Percentiles rank a stretch among this genome's conserved stretches.
Evolutionary conservation across 2,797 vertebrate genomes (phyloP).

Genomic region (Malacoraja senta): DNA sequence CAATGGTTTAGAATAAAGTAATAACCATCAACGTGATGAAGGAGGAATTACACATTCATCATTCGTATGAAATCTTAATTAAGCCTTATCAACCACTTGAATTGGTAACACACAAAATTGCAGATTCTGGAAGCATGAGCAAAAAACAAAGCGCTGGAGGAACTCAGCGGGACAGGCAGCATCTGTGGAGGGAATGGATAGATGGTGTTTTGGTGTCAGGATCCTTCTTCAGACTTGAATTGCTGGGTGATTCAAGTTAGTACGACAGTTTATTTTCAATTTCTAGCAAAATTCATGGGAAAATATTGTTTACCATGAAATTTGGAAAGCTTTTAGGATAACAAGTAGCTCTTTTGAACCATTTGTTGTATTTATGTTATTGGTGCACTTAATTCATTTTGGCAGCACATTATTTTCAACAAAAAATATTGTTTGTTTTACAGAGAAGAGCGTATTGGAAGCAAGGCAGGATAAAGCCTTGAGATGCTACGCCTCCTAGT

Average conservation of each 20-base stretch:
- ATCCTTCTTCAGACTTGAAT: neutral
- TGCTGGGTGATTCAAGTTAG: neutral
- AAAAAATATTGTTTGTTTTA: constrained; percentile 41
- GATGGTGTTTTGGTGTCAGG: too few species aligned
- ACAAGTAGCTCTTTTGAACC: neutral
- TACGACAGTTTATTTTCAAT: neutral
- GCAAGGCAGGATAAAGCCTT: constrained; percentile 45
- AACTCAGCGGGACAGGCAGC: too few species aligned
- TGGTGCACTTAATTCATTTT: neutral
- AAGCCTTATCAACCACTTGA: neutral
- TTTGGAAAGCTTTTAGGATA: neutral
- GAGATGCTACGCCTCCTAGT: constrained; percentile 55
- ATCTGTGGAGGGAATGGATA: too few species aligned
- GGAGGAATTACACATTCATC: too few species aligned
- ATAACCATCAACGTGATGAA: neutral
- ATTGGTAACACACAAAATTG: too few species aligned
- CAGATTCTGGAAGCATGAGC: too few species aligned
- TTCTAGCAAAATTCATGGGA: neutral
- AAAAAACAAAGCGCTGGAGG: too few species aligned
- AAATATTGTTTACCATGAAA: neutral
- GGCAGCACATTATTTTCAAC: constrained; percentile 17
- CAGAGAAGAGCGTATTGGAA: constrained; percentile 44
- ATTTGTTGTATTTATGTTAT: neutral
- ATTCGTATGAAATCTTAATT: too few species aligned
- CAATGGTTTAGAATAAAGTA: neutral